Evolutionary conservation across 2,888 invertebrate genomes (phyloP), one percentile per base, ranked within the genome.

Genomic region (Hipparchia semele): DNA sequence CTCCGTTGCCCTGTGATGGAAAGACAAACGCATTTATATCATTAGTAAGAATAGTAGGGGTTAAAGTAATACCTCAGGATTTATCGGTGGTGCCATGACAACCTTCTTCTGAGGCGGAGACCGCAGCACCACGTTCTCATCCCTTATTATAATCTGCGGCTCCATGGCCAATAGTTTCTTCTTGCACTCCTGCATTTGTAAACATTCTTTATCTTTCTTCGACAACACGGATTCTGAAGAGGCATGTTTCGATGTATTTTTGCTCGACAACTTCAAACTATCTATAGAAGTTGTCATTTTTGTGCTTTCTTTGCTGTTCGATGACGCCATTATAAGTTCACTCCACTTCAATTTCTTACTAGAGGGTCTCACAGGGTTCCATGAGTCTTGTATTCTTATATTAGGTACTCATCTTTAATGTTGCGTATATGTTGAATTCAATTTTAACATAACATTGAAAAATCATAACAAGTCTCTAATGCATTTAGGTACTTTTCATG

Each of bases 61-160:
- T 46, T 64, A 13, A 46, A 6, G 12, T 56, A 58, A 8, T 81
- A 94, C 94, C 88, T 94, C 94, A 5, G 91, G 88, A 64, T 94
- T 94, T 51, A 94, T 87, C 39, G 87, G 85, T 0, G 93, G 92
- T 1, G 94, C 93, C 90, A 94, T 91, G 2, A 93, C 85, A 45
- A 94, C 91, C 79, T 94, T 94, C 87, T 94, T 94, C 80, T 94
- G 93, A 5, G 94, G 93, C 5, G 94, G 94, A 4, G 94, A 94
- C 53, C 90, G 80, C 64, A 93, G 75, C 71, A 91, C 90, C 69
- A 92, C 91, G 68, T 91, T 93, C n/a, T 94, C 94, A 71, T 94
- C 94, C 66, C 94, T 83, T 71, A 94, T 93, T 70, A 94, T 92
- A 2, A 94, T 90, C 82, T 92, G 94, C 2, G 92, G 92, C 73